Evolutionary conservation across 2,797 vertebrate genomes (phyloP), one percentile per base, ranked within the genome.

Genomic region (Serranus cabrilla): DNA sequence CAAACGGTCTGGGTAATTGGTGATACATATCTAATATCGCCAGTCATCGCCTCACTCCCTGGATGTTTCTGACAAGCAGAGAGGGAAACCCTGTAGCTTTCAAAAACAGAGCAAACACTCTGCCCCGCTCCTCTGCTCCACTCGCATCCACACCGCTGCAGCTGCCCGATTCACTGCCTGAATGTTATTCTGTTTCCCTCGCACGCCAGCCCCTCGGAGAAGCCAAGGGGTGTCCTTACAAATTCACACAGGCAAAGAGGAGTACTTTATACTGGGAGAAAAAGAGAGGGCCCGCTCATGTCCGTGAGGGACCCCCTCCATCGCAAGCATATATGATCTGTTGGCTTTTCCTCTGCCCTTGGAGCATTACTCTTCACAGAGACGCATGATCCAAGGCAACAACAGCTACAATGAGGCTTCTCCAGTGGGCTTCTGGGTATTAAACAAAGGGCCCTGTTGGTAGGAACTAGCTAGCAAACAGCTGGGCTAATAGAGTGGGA

Each of bases 21-120:
- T 87, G 93, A 95, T 94, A 95, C 92, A 91, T 93, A 94, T 95
- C 92, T 92, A 91, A 93, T 93, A 91, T 83, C 77, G 66, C 80
- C 90, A 94, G 94, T 94, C 93, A 93, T 92, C 92, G 90, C 92
- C 91, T 94, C 69, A n/a, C 89, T 93, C 90, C 89, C 89, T 78
- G 86, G 91, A 90, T 87, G 87, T 84, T 91, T 91, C 90, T 71
- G 89, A 90, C 85, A 74, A 63, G 84, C 74, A 17, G 78, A 76
- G 85, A 76, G 67, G 84, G 84, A 88, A 93, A 94, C 94, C 93
- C 93, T 92, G 95, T 77, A 88, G 87, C 80, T 92, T 90, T 89
- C 65, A 83, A 83, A 92, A 87, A 88, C 67, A 86, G 60, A 87
- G 86, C 76, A 79, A 90, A 85, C 80, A 56, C 87, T 82, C 76